phyloP scores from a whole-genome alignment of 2,113 vertebrate species.

The Tylochromis polylepis region DNA sequence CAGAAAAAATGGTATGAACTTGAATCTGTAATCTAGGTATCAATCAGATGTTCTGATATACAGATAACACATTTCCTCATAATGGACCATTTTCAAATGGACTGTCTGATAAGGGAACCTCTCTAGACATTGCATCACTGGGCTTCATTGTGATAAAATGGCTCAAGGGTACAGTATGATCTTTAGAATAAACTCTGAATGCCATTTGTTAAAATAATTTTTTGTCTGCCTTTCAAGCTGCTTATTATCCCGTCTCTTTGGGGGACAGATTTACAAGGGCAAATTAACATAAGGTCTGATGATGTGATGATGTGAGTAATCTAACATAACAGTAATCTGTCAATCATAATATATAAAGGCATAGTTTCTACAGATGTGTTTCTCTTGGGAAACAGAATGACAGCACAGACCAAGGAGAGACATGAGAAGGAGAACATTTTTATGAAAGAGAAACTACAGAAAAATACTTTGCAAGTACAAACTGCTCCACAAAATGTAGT shows the following conservation, averaged over 20 bases:
- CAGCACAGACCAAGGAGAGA: background rate
- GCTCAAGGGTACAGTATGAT: background rate
- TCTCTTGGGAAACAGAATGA: background rate
- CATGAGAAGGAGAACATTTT: background rate
- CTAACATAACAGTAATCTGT: background rate
- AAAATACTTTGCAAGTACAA: background rate
- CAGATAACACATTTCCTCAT: background rate
- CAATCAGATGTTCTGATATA: background rate
- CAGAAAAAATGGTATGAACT: background rate
- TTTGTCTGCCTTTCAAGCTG: background rate
- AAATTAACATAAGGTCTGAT: background rate
- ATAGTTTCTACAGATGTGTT: background rate
- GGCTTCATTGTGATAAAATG: background rate
- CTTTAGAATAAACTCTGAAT: background rate
- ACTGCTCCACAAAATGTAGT: background rate
- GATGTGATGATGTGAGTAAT: background rate
- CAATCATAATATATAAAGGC: background rate
- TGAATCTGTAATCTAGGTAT: background rate
- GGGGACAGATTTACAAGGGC: background rate
- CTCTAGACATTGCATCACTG: background rate
- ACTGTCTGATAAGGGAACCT: background rate
- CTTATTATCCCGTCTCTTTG: background rate
- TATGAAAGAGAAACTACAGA: background rate
- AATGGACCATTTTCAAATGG: background rate
- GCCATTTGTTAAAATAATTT: background rate